Conservation (phyloP, 2,888 invertebrate species). For the Geotrupes spiniger region DNA sequence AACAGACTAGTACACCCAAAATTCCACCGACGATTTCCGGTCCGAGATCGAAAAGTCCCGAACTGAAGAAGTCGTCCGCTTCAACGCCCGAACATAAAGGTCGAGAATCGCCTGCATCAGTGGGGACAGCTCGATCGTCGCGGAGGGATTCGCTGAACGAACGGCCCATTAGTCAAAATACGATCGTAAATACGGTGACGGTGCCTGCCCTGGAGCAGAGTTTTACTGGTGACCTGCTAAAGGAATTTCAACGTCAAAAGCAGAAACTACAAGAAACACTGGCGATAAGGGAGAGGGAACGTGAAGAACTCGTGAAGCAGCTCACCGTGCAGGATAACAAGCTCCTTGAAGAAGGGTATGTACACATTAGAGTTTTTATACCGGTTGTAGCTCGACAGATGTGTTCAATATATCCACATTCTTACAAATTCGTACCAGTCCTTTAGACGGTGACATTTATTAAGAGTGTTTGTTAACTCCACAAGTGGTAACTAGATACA, state of each 20-base stretch:
- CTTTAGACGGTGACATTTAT: no score
- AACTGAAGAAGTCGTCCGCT: constrained; percentile 50
- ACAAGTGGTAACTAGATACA: no score
- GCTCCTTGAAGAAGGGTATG: constrained; percentile 53
- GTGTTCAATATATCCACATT: no score
- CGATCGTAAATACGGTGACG: constrained; percentile 42
- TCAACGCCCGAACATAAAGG: constrained; percentile 69
- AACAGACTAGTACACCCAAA: constrained; percentile 51
- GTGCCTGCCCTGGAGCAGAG: constrained; percentile 51
- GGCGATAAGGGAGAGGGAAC: constrained; percentile 53
- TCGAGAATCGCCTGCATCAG: constrained; percentile 64
- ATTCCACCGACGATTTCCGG: constrained; percentile 31
- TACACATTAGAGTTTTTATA: no score
- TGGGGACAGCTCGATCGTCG: constrained; percentile 68
- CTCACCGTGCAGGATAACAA: constrained; percentile 51
- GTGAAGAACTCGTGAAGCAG: constrained; percentile 55
- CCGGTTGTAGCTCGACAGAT: no score
- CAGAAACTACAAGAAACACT: constrained; percentile 62
- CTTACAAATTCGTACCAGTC: no score
- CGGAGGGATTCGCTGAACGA: constrained; percentile 63
- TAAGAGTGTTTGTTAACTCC: no score
- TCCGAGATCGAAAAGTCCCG: constrained; percentile 55
- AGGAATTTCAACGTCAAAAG: constrained; percentile 78
- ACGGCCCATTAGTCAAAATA: constrained; percentile 41
- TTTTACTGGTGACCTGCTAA: constrained; percentile 67